Evolutionary conservation across 2,888 invertebrate genomes (phyloP).

Genomic region (Panzeria rudis): DNA sequence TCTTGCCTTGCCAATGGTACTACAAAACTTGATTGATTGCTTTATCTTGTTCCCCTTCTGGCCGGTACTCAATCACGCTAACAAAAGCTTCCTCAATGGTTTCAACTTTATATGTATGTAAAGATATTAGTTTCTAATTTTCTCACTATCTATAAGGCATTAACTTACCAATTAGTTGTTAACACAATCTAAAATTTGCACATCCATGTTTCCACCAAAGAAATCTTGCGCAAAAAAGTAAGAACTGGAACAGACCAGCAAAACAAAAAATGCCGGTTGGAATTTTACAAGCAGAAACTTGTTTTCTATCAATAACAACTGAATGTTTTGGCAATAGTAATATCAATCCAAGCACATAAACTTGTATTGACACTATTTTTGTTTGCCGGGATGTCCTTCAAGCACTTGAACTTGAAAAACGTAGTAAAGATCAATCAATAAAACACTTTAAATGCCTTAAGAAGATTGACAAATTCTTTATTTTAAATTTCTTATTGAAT

Average conservation of each 20-base stretch:
- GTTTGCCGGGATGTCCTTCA: no score
- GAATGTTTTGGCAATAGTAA: background rate
- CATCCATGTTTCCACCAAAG: constrained; percentile 76
- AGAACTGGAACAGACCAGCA: constrained; percentile 9
- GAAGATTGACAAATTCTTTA: no score
- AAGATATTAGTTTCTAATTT: background rate
- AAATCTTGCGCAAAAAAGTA: background rate
- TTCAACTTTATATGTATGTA: constrained; percentile 90
- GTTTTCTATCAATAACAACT: background rate
- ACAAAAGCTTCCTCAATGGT: constrained; percentile 95
- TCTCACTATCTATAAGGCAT: background rate
- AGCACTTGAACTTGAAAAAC: no score
- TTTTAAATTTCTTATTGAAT: no score
- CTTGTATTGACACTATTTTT: no score
- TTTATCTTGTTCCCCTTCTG: constrained; percentile 88
- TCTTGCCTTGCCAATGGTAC: constrained; percentile 85
- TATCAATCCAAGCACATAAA: no score
- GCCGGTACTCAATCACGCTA: constrained; percentile 92
- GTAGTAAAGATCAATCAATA: no score
- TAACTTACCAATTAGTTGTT: constrained; percentile 78
- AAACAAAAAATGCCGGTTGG: constrained; percentile 30
- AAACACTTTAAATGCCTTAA: no score
- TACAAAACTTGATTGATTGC: constrained; percentile 87
- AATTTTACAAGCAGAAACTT: background rate
- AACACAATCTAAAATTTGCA: constrained; percentile 79